A percentile compares a stretch with the other conserved stretches of the same genome.
Conservation (phyloP, 2,113 vertebrate genomes). For the Pollimyrus isidori region DNA sequence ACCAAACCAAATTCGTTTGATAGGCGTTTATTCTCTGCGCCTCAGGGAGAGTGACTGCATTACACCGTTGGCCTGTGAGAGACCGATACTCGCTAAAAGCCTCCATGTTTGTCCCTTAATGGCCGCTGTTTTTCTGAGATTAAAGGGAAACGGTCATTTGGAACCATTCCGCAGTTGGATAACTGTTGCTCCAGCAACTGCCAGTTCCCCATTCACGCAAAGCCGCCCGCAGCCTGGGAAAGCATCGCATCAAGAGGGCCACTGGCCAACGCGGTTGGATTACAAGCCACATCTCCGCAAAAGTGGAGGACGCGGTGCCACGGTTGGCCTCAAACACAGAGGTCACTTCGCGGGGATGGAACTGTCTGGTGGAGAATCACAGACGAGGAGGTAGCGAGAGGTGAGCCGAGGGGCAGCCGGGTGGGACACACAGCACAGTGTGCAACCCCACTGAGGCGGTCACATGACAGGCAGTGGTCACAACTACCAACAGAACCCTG, state of each 20-base stretch:
- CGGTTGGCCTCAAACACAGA: background rate
- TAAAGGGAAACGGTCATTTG: background rate
- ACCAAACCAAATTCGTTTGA: background rate
- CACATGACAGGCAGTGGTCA: background rate
- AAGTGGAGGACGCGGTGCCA: background rate
- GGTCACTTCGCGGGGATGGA: background rate
- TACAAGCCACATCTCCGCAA: background rate
- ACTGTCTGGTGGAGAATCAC: background rate
- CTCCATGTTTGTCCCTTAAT: background rate
- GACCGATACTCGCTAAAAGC: background rate
- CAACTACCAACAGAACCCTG: background rate
- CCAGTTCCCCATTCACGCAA: background rate
- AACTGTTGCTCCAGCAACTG: background rate
- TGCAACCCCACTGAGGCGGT: background rate
- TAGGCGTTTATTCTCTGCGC: background rate
- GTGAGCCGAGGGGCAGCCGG: background rate
- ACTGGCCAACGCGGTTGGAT: background rate
- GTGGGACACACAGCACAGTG: background rate
- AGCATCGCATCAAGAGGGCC: background rate
- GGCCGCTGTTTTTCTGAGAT: constrained; percentile 4
- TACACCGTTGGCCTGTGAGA: background rate
- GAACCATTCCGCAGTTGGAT: background rate
- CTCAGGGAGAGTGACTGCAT: background rate
- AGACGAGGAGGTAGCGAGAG: background rate
- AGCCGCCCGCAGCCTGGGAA: background rate